Conservation (phyloP, 2,888 invertebrate species). For the Pomacea canaliculata region DNA sequence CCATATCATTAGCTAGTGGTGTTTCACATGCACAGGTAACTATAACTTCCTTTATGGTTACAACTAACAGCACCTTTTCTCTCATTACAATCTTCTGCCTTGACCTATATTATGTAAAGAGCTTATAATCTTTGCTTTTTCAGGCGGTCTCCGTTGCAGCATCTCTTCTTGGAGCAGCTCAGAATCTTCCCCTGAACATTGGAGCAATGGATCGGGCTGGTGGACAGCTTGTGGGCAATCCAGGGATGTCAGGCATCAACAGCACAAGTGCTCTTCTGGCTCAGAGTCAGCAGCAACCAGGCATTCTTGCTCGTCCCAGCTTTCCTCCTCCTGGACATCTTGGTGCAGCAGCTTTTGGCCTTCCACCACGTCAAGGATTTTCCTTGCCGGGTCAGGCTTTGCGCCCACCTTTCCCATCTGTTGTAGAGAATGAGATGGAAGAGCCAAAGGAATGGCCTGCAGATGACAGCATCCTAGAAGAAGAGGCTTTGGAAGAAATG, state of each 20-base stretch:
- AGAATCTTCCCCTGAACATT: neutral
- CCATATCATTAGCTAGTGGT: slow-evolving; percentile 13
- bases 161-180: slow-evolving; percentile 2
- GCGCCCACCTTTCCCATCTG: slow-evolving; percentile 18
- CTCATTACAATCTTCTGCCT: too few relatives aligned
- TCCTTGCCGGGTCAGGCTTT: slow-evolving; percentile 41
- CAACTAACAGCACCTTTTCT: too few relatives aligned
- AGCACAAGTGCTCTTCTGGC: slow-evolving; percentile 23
- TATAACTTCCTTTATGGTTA: neutral
- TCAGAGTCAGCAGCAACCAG: slow-evolving; percentile 19
- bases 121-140: neutral
- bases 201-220: slow-evolving; percentile 8
- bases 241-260: slow-evolving; percentile 20
- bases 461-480: slow-evolving; percentile 28
- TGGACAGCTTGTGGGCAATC: slow-evolving; percentile 5
- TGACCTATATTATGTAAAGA: too few relatives aligned
- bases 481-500: slow-evolving; percentile 26
- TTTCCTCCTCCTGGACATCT: slow-evolving; percentile 38
- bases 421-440: slow-evolving; percentile 18
- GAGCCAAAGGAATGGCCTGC: slow-evolving; percentile 37
- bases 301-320: slow-evolving; percentile 42
- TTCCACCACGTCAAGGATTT: slow-evolving; percentile 50
- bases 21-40: slow-evolving; percentile 10
- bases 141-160: slow-evolving; percentile 18
- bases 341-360: slow-evolving; percentile 27